Base-by-base conservation (phyloP, 2,113 vertebrate species). In the Chionis minor region DNA sequence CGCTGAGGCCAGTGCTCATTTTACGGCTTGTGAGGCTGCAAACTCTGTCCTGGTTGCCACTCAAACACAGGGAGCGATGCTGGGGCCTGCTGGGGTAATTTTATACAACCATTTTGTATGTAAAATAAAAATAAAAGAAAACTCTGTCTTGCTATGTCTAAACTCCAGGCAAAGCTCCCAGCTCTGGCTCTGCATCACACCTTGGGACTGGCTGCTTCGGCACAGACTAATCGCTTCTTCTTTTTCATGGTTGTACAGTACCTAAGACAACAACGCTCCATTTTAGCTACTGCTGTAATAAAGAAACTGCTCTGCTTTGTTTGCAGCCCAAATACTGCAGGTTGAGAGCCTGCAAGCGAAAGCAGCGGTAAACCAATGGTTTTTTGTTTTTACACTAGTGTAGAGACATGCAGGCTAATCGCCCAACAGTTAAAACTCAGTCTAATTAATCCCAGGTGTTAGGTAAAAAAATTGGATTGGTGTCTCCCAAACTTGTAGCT, bases 141-240 rank as follows among this genome's bases (percentile, higher is more conserved):
- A 20, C 54, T 81, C 70, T 49, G 56, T 82, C 44, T 91, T 22
- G 69, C 86, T 91, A 27, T 18, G 44, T 87, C 95, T 92, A 67
- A 86, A 85, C 77, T 93, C 58, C 86, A 54, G n/a, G 96, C 96
- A 94, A 54, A 74, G 32, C 78, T 97, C 86, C 92, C 94, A 95
- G 95, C 86, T 71, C 88, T 92, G 88, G 94, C 91, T 95, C 72
- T 27, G 86, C 89, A 96, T 91, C 88, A 90, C 69, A 2, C 32
- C 59, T 2, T 63, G 83, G 94, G 94, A 93, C 96, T 38, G n/a
- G 82, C 74, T 95, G 14, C 63, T 84, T 92, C 52, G 80, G 82
- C 92, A 90, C 54, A 23, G 90, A 63, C 72, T 35, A 81, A 82
- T 83, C 38, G 38, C 38, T 38, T 38, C 38, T 38, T 38, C 65